phyloP scores from a whole-genome alignment of 2,113 vertebrate species.

The Scortum barcoo region DNA sequence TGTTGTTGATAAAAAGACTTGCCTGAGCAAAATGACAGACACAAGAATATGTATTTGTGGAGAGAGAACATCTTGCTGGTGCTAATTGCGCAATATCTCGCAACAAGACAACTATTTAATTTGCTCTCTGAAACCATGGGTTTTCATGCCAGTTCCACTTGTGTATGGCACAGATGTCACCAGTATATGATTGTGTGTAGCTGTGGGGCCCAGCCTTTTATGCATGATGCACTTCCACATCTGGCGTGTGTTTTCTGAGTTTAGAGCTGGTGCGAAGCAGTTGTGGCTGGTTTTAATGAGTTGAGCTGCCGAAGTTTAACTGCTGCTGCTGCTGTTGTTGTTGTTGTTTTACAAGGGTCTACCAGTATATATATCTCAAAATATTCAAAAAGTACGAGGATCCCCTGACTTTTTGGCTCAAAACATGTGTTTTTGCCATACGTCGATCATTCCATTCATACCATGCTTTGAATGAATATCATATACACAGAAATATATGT shows the following conservation, averaged over 20 bases:
- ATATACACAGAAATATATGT: background rate
- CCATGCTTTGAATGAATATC: background rate
- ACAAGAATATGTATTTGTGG: background rate
- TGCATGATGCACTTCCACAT: constrained; percentile 41
- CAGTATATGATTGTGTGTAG: constrained; percentile 16
- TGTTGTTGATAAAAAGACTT: background rate
- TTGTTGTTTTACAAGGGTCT: constrained; percentile 17
- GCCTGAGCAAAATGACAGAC: constrained; percentile 1
- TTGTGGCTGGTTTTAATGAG: constrained; percentile 44
- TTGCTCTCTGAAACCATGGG: background rate
- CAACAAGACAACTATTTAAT: constrained; percentile 1
- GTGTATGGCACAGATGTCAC: constrained; percentile 16
- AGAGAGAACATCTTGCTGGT: background rate
- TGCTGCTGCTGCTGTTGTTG: constrained; percentile 28
- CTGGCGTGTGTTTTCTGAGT: constrained; percentile 42
- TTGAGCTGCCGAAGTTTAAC: constrained; percentile 8
- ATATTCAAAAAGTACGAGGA: constrained; percentile 4
- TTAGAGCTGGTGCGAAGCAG: constrained; percentile 35
- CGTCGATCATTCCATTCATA: background rate
- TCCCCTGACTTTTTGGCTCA: background rate
- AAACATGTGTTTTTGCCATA: background rate
- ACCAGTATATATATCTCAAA: constrained; percentile 28
- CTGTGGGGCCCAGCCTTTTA: constrained; percentile 17
- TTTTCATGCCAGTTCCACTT: constrained; percentile 10
- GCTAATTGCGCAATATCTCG: constrained; percentile 10